phyloP scores from a whole-genome alignment of 2,888 invertebrate genomes.

The Drosophila acutilabella region DNA sequence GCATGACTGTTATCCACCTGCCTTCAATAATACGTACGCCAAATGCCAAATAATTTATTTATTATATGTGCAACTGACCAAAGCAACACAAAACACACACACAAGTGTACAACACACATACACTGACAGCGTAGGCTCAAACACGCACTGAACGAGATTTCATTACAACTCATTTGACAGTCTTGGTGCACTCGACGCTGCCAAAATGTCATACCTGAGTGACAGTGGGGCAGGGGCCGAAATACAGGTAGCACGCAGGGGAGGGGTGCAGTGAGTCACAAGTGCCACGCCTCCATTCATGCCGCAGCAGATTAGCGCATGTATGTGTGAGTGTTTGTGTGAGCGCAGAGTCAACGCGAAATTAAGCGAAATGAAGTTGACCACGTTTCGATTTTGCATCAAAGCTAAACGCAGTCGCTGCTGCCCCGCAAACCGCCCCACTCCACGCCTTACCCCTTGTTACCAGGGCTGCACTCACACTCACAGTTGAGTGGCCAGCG shows the following conservation, averaged over 20 bases:
- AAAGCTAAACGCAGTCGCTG: conserved; percentile 69
- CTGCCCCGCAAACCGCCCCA: conserved; percentile 19
- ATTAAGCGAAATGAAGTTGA: conserved; percentile 82
- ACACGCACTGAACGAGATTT: conserved; percentile 75
- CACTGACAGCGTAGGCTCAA: conserved; percentile 7
- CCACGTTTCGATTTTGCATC: conserved; percentile 82
- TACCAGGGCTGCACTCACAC: conserved; percentile 4
- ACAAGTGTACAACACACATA: background rate
- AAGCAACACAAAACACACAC: conserved; percentile 54
- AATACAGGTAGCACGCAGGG: conserved; percentile 12
- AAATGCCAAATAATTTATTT: conserved; percentile 81
- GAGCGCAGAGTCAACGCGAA: conserved; percentile 65
- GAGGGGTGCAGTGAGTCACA: conserved; percentile 14
- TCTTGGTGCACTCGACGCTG: conserved; percentile 81
- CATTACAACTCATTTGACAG: conserved; percentile 82
- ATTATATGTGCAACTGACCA: conserved; percentile 79
- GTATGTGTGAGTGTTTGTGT: conserved; percentile 13
- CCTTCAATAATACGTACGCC: conserved; percentile 82
- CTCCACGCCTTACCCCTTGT: background rate
- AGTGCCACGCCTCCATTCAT: background rate
- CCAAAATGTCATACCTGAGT: conserved; percentile 80
- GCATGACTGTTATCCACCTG: conserved; percentile 65
- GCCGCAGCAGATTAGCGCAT: conserved; percentile 58
- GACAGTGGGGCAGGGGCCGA: conserved; percentile 41
- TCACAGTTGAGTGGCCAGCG: conserved; percentile 48